Evolutionary conservation across 2,113 vertebrate species (phyloP).

Genomic region (Coptodon bakossiorum): DNA sequence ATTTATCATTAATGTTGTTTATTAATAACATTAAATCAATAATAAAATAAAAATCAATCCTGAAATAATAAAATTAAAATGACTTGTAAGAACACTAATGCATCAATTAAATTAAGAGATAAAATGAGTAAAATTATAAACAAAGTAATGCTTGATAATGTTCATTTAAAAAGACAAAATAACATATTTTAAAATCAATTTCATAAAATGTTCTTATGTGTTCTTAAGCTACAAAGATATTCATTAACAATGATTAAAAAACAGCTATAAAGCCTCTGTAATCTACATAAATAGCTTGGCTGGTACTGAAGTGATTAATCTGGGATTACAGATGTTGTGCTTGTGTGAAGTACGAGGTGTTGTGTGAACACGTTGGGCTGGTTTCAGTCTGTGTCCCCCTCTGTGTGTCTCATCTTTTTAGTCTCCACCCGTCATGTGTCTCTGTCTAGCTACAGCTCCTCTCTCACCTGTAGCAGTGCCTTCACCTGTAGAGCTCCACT

Average conservation of each 20-base stretch:
- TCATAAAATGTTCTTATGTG: neutral
- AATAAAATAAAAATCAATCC: neutral
- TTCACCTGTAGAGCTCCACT: neutral
- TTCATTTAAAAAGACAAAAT: neutral
- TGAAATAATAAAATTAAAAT: neutral
- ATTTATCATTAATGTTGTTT: neutral
- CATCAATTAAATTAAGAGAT: neutral
- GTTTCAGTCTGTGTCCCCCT: neutral
- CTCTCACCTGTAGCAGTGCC: neutral
- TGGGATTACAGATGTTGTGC: neutral
- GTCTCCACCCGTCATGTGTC: neutral
- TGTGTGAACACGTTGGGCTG: neutral
- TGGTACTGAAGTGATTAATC: neutral
- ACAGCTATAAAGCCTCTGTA: neutral
- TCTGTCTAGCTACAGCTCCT: neutral
- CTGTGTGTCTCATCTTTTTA: neutral
- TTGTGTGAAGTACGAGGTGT: neutral
- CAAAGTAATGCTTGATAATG: neutral
- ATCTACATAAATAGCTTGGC: neutral
- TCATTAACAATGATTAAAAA: neutral
- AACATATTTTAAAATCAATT: neutral
- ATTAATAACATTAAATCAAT: neutral
- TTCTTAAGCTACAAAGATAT: neutral
- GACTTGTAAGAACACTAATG: accelerated
- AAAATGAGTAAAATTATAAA: neutral